Base-by-base conservation (phyloP, 2,113 vertebrate species). In the Sapajus apella region DNA sequence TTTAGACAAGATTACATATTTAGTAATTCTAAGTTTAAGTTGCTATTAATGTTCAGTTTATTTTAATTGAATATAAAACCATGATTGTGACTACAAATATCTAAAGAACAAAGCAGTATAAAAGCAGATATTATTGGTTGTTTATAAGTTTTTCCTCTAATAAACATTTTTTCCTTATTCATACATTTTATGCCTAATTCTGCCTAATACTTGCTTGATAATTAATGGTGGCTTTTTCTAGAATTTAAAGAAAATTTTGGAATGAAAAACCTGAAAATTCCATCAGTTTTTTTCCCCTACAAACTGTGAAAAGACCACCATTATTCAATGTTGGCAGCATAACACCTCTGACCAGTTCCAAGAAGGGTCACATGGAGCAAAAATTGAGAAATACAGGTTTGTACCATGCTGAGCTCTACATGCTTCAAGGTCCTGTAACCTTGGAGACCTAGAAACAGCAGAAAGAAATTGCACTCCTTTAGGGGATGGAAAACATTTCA, bases 61-160 rank as follows among this genome's bases (percentile, higher is more conserved):
- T 70, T 96, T 95, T 73, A 91, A 95, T 88, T 64, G 43, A 92
- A n/a, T 50, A 87, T 43, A 95, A 96, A 95, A 70, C 43, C 43
- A 70, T 35, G 37, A 50, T 17, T 84, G 25, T 12, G 13, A 85
- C 40, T 47, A 68, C 40, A 95, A 75, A 89, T 37, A 32, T 58
- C 79, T 58, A 81, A 89, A 82, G 68, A 75, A 66, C 30, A 77
- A 76, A 86, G 45, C 25, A 80, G 5, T 35, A 58, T 21, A 1
- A 25, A 68, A 93, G 21, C 73, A 21, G 77, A n/a, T n/a, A 73
- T 14, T 61, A 96, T 11, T 11, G 52, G 30, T 25, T 87, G 4
- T 18, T 85, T 90, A 7, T 16, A 86, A 72, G 10, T 9, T 73
- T 70, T 70, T 32, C 87, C 64, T 58, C 73, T 58, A 73, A 37